Percentiles rank a stretch among this genome's conserved stretches.
Conservation (phyloP, 2,113 vertebrate genomes). For the Manacus vitellinus region DNA sequence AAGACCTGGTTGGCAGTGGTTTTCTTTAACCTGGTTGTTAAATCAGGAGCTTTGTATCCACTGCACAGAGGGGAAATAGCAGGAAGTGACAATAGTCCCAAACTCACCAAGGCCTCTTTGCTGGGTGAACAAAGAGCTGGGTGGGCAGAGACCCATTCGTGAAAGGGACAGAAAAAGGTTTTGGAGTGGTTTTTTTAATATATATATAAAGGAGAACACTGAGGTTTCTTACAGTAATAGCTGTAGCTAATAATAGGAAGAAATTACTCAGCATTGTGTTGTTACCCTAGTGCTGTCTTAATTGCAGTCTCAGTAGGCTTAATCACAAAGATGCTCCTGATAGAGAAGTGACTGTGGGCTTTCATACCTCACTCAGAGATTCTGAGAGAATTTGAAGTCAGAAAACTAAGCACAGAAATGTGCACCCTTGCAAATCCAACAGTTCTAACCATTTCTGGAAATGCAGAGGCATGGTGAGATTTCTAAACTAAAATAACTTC, state of each 20-base stretch:
- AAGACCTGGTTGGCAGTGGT: background rate
- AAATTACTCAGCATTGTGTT: background rate
- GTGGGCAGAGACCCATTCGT: background rate
- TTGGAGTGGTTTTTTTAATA: background rate
- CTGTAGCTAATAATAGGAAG: background rate
- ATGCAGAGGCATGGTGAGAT: background rate
- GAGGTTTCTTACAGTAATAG: background rate
- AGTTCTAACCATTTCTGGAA: background rate
- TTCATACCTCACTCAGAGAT: background rate
- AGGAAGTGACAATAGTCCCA: background rate
- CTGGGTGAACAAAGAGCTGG: background rate
- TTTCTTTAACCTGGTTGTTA: background rate
- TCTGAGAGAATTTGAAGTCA: background rate
- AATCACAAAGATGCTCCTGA: background rate
- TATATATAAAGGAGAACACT: background rate
- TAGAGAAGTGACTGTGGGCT: background rate
- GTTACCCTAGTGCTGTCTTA: background rate
- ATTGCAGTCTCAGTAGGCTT: background rate
- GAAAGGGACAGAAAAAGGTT: background rate
- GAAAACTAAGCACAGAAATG: background rate
- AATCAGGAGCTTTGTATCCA: background rate
- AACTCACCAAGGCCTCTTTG: background rate
- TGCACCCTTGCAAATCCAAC: background rate
- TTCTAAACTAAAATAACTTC: background rate
- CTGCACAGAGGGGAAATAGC: fast-evolving